phyloP scores from a whole-genome alignment of 2,888 invertebrate species.

The Tromatobia lineatoria region DNA sequence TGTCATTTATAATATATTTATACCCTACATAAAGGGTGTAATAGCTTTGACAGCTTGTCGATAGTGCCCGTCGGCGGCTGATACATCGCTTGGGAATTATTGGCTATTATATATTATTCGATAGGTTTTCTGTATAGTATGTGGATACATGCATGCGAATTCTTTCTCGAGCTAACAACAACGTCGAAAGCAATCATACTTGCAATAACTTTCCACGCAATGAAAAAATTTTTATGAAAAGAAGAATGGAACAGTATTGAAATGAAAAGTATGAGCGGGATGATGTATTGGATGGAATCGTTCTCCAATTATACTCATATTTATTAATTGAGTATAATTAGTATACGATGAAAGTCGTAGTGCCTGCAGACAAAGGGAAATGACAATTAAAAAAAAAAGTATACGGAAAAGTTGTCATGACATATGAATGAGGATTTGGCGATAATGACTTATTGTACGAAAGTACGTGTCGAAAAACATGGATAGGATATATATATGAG shows the following conservation, averaged over 20 bases:
- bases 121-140: conserved; percentile 5
- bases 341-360: too few relatives aligned
- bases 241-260: background rate
- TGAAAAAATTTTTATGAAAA: background rate
- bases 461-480: too few relatives aligned
- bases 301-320: too few relatives aligned
- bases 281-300: too few relatives aligned
- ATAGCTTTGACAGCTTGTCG: conserved; percentile 77
- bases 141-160: conserved; percentile 10
- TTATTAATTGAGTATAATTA: too few relatives aligned
- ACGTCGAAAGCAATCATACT: background rate
- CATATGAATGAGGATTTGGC: too few relatives aligned
- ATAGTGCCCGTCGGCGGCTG: conserved; percentile 74
- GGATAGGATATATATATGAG: too few relatives aligned
- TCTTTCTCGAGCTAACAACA: background rate
- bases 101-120: conserved; percentile 74
- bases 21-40: conserved; percentile 73
- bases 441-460: too few relatives aligned
- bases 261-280: background rate
- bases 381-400: too few relatives aligned
- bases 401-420: too few relatives aligned
- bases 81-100: conserved; percentile 76
- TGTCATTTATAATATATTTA: conserved; percentile 76
- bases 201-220: too few relatives aligned
- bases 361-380: too few relatives aligned